Evolutionary conservation across 2,113 vertebrate species (phyloP).

Genomic region (Formicarius rufipectus): DNA sequence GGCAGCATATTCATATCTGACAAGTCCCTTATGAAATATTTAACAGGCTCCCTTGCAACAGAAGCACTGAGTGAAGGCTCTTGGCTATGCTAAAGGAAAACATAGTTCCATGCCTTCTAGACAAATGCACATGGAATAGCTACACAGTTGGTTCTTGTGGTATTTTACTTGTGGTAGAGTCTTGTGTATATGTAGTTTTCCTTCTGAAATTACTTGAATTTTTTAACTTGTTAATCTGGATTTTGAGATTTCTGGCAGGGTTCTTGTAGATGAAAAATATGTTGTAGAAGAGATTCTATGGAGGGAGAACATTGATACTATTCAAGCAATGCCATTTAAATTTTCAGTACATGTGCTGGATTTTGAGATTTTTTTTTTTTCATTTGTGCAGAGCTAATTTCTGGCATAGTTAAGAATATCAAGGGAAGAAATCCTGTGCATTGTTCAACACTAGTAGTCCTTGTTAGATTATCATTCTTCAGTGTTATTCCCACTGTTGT

Average conservation of each 20-base stretch:
- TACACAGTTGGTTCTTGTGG: neutral
- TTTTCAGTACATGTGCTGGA: neutral
- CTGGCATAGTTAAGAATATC: neutral
- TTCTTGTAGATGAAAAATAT: neutral
- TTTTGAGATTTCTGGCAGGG: neutral
- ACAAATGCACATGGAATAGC: fast-evolving
- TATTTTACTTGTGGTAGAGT: neutral
- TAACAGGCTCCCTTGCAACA: neutral
- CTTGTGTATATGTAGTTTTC: neutral
- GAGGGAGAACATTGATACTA: neutral
- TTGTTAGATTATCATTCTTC: neutral
- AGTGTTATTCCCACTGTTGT: neutral
- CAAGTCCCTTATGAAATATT: neutral
- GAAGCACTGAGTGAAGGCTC: neutral
- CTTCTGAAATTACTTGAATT: neutral
- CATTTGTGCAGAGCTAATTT: neutral
- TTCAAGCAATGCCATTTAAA: neutral
- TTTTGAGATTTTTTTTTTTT: neutral
- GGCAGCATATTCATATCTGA: neutral
- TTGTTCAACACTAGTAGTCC: neutral
- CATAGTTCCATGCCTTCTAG: fast-evolving
- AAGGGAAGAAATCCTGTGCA: neutral
- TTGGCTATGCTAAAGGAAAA: neutral
- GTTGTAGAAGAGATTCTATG: neutral
- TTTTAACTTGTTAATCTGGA: neutral